Evolutionary conservation across 2,113 vertebrate species (phyloP), one percentile per base, ranked within the genome.

Genomic region (Rhombomys opimus): DNA sequence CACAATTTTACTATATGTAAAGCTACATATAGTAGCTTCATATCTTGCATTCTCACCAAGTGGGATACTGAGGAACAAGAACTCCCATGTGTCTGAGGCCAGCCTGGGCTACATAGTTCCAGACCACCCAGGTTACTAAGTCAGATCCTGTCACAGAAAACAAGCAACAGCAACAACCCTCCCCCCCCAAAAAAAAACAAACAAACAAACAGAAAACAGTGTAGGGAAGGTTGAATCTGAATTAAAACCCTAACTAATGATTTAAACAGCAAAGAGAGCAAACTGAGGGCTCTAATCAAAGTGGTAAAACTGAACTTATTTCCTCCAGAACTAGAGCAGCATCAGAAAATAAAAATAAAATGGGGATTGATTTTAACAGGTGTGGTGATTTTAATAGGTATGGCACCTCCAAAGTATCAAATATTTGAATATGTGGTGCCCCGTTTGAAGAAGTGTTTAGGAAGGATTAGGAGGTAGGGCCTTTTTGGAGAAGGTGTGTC

Each of bases 321-420:
- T 91, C 50, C 57, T 90, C 76, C 87, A 90, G 35, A 92, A 85
- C 18, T 88, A 88, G 52, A 94, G 27, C 73, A 89, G 27, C 59
- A 90, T 77, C 82, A 93, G 57, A 84, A 93, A 59, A 95, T 76
- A 94, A 93, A 95, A 92, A 92, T 41, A 20, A 96, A 72, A 18
- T 27, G 61, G 65, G 30, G 35, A 81, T 72, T 91, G 77, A 85
- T 88, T 75, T 92, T 75, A 80, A 63, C 14, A 61, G 57, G 2
- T 84, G 57, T 84, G 22, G 13, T 57, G 57, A 57, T 90, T 75
- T 94, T 75, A 80, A 68, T 27, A 61, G 57, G 4, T 63, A 35
- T 84, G n/a, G 7, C 23, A 54, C 12, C 57, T 32, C n/a, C n/a
- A 84, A 5, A 63, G n/a, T 57, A 23, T 41, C 23, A 84, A 27